Conservation (phyloP, 2,888 invertebrate genomes). For the Seladonia tumulorum region DNA sequence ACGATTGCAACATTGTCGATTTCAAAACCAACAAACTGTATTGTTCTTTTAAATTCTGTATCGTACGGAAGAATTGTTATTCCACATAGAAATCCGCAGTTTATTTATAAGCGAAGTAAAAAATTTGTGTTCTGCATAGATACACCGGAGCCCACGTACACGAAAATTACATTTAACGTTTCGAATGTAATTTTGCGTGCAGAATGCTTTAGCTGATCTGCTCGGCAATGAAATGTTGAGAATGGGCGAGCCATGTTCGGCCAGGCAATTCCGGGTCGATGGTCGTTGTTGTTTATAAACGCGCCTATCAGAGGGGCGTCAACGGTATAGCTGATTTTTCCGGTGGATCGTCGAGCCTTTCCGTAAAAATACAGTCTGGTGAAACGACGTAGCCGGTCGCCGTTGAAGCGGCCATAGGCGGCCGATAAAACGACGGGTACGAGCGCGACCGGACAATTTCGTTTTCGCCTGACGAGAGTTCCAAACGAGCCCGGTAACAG, state of each 20-base stretch:
- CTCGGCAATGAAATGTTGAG: neutral
- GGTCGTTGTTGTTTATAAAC: neutral
- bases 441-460: conserved; percentile 72
- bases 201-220: neutral
- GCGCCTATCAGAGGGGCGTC: neutral
- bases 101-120: too few relatives aligned
- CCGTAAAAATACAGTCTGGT: conserved; percentile 33
- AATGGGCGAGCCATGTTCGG: neutral
- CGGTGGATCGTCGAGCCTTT: neutral
- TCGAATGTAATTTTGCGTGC: neutral
- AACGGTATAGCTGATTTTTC: neutral
- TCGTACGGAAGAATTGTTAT: too few relatives aligned
- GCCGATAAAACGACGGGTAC: conserved; percentile 70
- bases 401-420: conserved; percentile 46
- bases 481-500: conserved; percentile 69
- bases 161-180: neutral
- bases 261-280: neutral
- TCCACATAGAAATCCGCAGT: too few relatives aligned
- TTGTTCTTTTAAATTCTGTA: too few relatives aligned
- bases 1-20: too few relatives aligned
- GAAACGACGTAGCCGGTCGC: conserved; percentile 9
- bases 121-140: too few relatives aligned
- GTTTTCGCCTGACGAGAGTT: conserved; percentile 75
- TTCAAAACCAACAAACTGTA: too few relatives aligned
- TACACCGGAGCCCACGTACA: neutral